A percentile compares a stretch with the other conserved stretches of the same genome.
These are phyloP conservation scores for Sinocyclocheilus grahami DNA, from an alignment of 2,113 vertebrate species.

Conservation along the genomic window DNA sequence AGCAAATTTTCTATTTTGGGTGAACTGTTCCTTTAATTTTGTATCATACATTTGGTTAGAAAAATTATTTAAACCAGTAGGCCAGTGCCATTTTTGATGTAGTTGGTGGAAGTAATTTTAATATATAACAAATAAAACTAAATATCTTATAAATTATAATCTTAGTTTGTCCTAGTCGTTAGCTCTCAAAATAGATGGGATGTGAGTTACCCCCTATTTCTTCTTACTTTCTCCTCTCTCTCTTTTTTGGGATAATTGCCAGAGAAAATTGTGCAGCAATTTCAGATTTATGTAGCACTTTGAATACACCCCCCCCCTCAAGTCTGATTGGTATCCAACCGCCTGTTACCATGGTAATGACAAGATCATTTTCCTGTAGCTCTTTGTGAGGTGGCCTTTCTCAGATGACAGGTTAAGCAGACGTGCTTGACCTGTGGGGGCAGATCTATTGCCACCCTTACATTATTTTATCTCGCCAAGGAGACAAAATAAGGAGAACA, in stretches of 20 bases:
- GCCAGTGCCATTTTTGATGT: background rate
- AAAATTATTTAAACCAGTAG: background rate
- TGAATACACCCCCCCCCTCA: conserved; percentile 68
- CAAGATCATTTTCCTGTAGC: conserved; percentile 98
- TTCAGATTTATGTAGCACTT: conserved; percentile 44
- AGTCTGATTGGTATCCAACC: conserved; percentile 95
- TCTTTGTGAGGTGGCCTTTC: conserved; percentile 93
- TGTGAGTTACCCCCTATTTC: background rate
- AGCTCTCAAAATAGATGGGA: background rate
- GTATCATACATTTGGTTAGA: too few relatives aligned
- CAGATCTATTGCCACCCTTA: conserved; percentile 27
- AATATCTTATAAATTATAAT: background rate
- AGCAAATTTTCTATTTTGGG: too few relatives aligned
- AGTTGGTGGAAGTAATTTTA: background rate
- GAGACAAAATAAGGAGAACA: conserved; percentile 14
- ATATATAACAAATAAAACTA: background rate
- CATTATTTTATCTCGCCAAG: conserved; percentile 25
- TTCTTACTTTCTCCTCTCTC: background rate
- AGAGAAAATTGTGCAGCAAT: conserved; percentile 35
- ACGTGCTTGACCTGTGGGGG: conserved; percentile 46
- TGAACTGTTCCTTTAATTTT: too few relatives aligned
- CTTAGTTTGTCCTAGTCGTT: background rate
- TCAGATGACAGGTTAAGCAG: conserved; percentile 92
- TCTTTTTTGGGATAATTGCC: conserved; percentile 26
- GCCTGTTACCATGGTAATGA: conserved; percentile 99